Base-by-base conservation (phyloP, 2,888 invertebrate genomes). In the Cactoblastis cactorum region DNA sequence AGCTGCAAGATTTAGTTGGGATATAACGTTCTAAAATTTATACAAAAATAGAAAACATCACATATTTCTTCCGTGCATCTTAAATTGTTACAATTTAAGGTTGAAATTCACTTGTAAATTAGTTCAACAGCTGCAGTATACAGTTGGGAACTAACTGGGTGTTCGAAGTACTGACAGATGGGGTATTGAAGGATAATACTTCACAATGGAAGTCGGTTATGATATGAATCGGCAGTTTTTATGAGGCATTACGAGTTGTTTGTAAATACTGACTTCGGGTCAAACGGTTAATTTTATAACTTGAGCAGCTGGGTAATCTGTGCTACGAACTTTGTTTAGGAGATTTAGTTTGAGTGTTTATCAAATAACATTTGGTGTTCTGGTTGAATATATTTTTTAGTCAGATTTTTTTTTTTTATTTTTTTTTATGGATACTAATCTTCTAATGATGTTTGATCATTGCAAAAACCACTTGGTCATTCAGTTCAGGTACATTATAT, bases 131-230 rank as follows among this genome's bases (percentile, higher is more conserved):
- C 0, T 9, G 37, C 49, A 49, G 28, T 24, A 39, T 17, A 55
- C 45, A 53, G 35, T 57, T 64, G 59, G 53, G 51, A 34, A 17
- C 52, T 19, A 43, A 51, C 54, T 58, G 63, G 60, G 61, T 66
- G 65, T 68, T 66, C 57, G 49, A 56, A 51, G 57, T 59, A 58
- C 58, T 76, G 80, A 75, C 88, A 88, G 87, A 86, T 88, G 87
- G 85, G 77, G 80, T 57, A 61, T 70, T 63, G 52, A 63, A 65
- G 73, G 77, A 73, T 83, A 80, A 80, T 77, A 72, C 77, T 69
- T 64, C 72, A 71, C 65, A 65, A 63, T 58, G 51, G 51, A 63
- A 69, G 63, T 64, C 66, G 68, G 69, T 76, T 78, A 72, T 72
- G 70, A 70, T 69, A 67, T 72, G 68, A 68, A 68, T 61, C 67